phyloP scores from a whole-genome alignment of 2,113 vertebrate species.

The Psilopogon haemacephalus region DNA sequence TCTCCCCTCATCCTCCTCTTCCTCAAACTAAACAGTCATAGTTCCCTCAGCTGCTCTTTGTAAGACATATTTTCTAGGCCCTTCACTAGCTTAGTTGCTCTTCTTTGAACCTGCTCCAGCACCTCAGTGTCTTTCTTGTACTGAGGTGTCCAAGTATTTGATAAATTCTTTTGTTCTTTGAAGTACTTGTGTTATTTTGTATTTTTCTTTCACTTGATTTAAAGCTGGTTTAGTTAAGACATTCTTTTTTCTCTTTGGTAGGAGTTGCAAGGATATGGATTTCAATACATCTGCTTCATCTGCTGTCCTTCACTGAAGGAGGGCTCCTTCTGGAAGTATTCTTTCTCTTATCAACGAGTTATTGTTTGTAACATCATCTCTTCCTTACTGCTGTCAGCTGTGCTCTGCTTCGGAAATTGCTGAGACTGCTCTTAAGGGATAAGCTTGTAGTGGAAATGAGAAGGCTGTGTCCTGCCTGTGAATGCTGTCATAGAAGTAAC shows the following conservation, averaged over 20 bases:
- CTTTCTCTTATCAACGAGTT: neutral
- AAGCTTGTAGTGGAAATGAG: neutral
- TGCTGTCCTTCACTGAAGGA: neutral
- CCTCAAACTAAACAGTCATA: too few species aligned
- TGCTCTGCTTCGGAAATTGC: neutral
- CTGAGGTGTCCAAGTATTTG: neutral
- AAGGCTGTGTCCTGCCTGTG: neutral
- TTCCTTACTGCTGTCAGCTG: slow-evolving; percentile 2
- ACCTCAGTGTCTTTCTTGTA: too few species aligned
- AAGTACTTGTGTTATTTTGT: neutral
- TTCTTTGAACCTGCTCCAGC: too few species aligned
- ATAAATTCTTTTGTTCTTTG: neutral
- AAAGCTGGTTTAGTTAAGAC: neutral
- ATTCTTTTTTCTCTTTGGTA: neutral
- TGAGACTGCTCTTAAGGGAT: neutral
- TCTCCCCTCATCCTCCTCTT: too few species aligned
- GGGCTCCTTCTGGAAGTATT: neutral
- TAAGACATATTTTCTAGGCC: too few species aligned
- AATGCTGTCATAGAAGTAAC: neutral
- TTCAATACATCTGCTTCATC: neutral
- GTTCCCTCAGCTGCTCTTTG: too few species aligned
- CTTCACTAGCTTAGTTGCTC: too few species aligned
- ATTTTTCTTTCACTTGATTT: neutral
- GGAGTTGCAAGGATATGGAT: neutral
- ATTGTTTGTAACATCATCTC: slow-evolving; percentile 9